Base-by-base conservation (phyloP, 2,888 invertebrate genomes). In the Dryomyza anilis region DNA sequence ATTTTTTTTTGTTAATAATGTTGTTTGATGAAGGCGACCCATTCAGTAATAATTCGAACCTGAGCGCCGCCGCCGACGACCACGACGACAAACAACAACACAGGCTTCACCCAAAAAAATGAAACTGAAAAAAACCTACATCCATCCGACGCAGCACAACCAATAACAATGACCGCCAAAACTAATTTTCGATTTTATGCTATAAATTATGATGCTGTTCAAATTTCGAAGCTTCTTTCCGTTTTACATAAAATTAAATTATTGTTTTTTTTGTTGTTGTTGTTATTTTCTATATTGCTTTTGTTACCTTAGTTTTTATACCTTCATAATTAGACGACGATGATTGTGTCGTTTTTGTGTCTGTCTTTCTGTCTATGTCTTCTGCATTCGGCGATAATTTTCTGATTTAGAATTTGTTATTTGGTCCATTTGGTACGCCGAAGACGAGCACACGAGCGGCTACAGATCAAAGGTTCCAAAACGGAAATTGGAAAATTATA, bases 211-310 rank as follows among this genome's bases (percentile, higher is more conserved):
- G 70, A 70, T 52, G 57, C 69, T 71, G 48, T 59, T 45, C 55
- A 30, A 66, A 64, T 77, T 76, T 74, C 74, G 76, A 76, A 74
- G 79, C 78, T 79, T 78, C 78, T 79, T 80, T 79, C 78, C 78
- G 79, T 79, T 79, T 79, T 79, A 74, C 78, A 79, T 80, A 79
- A 80, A 80, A 78, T 79, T 78, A 73, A 80, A 78, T 79, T 80
- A 80, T 78, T 78, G 76, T 78, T 78, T 80, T 79, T 78, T 72
- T 70, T 55, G 52, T 56, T 56, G 52, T 52, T 59, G 39, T 39
- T 55, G 14, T 23, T 39, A 50, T 12, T 14, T 23, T 21, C 19
- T 45, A n/a, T n/a, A 29, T 30, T 64, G 23, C 46, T 45, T 46
- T 55, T 30, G 55, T 55, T 29, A 27, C 5, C 7, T 21, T 12